Base-by-base conservation (phyloP, 2,888 invertebrate genomes). In the Synergus laeviventris region DNA sequence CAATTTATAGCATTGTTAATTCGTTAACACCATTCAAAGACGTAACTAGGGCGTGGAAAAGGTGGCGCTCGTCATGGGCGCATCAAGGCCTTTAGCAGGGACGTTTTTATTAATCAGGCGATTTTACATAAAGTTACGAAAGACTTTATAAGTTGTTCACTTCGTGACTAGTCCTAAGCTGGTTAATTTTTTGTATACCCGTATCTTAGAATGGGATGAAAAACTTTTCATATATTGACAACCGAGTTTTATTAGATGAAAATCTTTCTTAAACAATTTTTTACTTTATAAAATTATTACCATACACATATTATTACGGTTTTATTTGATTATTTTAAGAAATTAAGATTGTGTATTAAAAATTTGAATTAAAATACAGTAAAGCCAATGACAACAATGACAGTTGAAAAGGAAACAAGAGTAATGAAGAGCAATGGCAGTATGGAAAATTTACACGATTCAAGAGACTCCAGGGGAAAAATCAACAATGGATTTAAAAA, bases 391-490 rank as follows among this genome's bases (percentile, higher is more conserved):
- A 81, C 85, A 45, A 82, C 81, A 39, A 18, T 85, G 76, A 83
- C 76, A 64, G 79, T 80, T 31, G 87, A 85, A 45, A 87, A 86
- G 74, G 88, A 86, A 70, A 77, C 86, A 5, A 86, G 85, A 73
- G 73, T 80, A 0, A n/a, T 84, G 2, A 81, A 81, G 18, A 70
- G 16, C n/a, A 45, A 70, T 49, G 45, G 45, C 42, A 70, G 66
- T 54, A 8, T 16, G 49, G 70, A 70, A 49, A 36, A 54, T 45
- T 31, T 49, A n/a, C 9, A 70, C 2, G 49, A 70, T 45, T 31
- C 70, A n/a, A 31, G 70, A 31, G 70, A 70, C 31, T 36, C 49
- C 9, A 49, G 49, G 7, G 70, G 70, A n/a, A 45, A 70, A n/a
- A 31, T 70, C 31, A 70, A 14, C 45, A 70, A 70, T 70, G 70